These are phyloP conservation scores for Euplagia quadripunctaria DNA, from an alignment of 2,888 invertebrate species.

Conservation along the genomic window DNA sequence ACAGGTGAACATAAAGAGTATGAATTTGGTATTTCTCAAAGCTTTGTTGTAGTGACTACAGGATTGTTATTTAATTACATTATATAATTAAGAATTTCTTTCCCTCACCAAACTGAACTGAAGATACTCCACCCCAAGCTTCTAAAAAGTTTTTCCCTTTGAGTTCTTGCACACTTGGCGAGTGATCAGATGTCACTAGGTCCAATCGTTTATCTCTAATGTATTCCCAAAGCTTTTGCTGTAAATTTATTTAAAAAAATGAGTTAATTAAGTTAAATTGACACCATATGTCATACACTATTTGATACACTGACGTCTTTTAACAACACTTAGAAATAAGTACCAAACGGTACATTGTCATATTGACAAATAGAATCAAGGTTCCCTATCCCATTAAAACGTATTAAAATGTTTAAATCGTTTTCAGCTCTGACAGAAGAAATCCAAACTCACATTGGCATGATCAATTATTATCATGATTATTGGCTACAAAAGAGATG, in stretches of 20 bases:
- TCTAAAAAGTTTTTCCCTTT: conserved; percentile 88
- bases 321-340: neutral
- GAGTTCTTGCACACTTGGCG: conserved; percentile 87
- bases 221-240: conserved; percentile 88
- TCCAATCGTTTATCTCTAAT: conserved; percentile 84
- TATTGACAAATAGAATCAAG: too few species aligned
- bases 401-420: too few species aligned
- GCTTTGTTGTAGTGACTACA: neutral
- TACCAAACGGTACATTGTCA: neutral
- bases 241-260: conserved; percentile 37
- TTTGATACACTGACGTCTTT: neutral
- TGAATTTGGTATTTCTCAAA: too few species aligned
- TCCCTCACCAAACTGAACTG: conserved; percentile 88
- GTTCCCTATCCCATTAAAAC: too few species aligned
- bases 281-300: neutral
- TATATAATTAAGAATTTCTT: neutral
- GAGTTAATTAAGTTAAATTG: neutral
- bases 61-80: neutral
- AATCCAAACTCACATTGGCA: too few species aligned
- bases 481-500: too few species aligned
- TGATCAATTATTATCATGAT: too few species aligned
- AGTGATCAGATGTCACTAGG: conserved; percentile 89
- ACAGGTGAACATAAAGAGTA: neutral
- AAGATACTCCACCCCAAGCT: conserved; percentile 91
- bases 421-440: too few species aligned